Base-by-base conservation (phyloP, 2,888 invertebrate species). In the Apamea monoglypha region DNA sequence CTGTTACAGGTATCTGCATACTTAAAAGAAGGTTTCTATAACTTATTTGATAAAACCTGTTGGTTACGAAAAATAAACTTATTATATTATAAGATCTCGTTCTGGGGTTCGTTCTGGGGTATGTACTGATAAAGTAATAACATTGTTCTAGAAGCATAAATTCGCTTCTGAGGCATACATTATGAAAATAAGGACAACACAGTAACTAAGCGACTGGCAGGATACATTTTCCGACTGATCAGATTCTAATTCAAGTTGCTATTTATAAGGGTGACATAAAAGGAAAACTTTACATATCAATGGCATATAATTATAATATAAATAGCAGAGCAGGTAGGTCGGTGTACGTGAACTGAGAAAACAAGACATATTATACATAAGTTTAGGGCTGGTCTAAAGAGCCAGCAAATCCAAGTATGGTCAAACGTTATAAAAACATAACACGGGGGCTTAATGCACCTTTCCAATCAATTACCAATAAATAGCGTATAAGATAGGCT, bases 401-500 rank as follows among this genome's bases (percentile, higher is more conserved):
- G 87, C 87, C 81, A 82, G 90, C 85, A 92, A 93, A 92, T 91
- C 93, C 92, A 90, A 92, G 90, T 93, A 93, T 89, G 93, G 93
- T 88, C 80, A 89, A 87, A 86, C 85, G 87, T 91, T 92, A 93
- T 92, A 95, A 95, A 94, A 95, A 93, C 90, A 90, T 92, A 90
- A 91, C 90, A 88, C 91, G 90, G 91, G 91, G 91, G 91, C 91
- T 92, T 92, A 92, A 92, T 94, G 94, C 96, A 96, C 96, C 96
- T 96, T 96, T 96, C 93, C 95, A 96, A 96, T 96, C 96, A 96
- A 96, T 96, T 96, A 96, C 93, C 94, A 95, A 96, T 96, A 96
- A 96, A 96, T 95, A 95, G 95, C 95, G 93, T 94, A 94, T 95
- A 95, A 95, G 94, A 95, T 95, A 94, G 95, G 92, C 95, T 92